A percentile compares a stretch with the other conserved stretches of the same genome.
phyloP scores from a whole-genome alignment of 1,140 invertebrate species.

The Euglossa dilemma region DNA sequence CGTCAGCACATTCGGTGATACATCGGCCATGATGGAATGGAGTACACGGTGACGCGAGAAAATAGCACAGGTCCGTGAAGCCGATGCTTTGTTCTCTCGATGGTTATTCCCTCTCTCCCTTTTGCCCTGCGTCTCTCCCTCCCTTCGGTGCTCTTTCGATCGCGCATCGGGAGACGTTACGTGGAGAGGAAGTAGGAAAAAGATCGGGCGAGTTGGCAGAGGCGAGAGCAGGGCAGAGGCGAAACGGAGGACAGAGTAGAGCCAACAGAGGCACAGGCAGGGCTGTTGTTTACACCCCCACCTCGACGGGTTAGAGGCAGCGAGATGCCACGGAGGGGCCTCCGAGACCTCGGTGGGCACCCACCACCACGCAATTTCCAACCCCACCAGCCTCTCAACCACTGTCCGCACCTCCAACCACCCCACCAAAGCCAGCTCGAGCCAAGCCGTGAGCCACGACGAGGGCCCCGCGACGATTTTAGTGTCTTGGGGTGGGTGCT shows the following conservation, averaged over 20 bases:
- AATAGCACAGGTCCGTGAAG: slow-evolving; percentile 41
- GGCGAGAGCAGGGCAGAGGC: slow-evolving; percentile 57
- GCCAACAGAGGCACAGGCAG: slow-evolving; percentile 68
- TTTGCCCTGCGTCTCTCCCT: slow-evolving; percentile 55
- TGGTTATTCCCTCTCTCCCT: slow-evolving; percentile 48
- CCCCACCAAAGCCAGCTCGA: slow-evolving; percentile 80
- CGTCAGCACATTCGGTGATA: slow-evolving; percentile 38
- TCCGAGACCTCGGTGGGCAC: slow-evolving; percentile 77
- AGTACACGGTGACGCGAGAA: slow-evolving; percentile 46
- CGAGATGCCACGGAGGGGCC: slow-evolving; percentile 78
- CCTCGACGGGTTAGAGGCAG: slow-evolving; percentile 76
- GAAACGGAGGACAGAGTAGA: slow-evolving; percentile 68
- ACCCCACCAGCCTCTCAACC: slow-evolving; percentile 82
- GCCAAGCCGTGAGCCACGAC: slow-evolving; percentile 79
- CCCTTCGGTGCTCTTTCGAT: slow-evolving; percentile 55
- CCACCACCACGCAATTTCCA: slow-evolving; percentile 83
- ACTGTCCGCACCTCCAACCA: slow-evolving; percentile 82
- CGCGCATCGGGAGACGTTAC: slow-evolving; percentile 48
- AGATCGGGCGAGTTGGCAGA: slow-evolving; percentile 59
- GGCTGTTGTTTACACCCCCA: slow-evolving; percentile 82
- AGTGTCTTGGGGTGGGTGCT: slow-evolving; percentile 82
- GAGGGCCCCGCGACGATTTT: slow-evolving; percentile 82
- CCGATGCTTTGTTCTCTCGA: slow-evolving; percentile 51
- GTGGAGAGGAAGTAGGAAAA: slow-evolving; percentile 65
- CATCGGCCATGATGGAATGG: slow-evolving; percentile 72